A percentile compares a stretch with the other conserved stretches of the same genome.
Conservation (phyloP, 2,797 vertebrate genomes). For the Labroides dimidiatus region DNA sequence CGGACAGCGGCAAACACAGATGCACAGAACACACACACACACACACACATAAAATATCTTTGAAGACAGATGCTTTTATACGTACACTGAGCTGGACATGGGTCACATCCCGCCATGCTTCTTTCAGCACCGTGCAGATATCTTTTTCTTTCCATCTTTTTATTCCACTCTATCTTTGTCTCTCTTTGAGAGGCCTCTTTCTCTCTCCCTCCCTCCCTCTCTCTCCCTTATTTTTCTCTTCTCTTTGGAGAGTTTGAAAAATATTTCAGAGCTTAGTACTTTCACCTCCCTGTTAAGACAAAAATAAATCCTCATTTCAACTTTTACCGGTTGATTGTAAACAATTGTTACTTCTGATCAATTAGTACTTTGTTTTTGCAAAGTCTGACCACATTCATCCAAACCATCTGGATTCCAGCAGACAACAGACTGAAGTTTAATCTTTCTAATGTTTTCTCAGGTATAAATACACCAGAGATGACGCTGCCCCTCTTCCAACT, state of each 20-base stretch:
- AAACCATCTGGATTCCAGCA: conserved; percentile 32
- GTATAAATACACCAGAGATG: conserved; percentile 54
- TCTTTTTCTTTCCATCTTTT: conserved; percentile 53
- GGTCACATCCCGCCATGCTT: conserved; percentile 74
- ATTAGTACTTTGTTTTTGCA: conserved; percentile 19
- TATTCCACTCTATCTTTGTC: conserved; percentile 68
- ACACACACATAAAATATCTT: conserved; percentile 66
- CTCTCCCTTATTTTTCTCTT: not conserved
- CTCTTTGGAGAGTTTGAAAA: conserved; percentile 23
- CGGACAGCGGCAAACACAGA: conserved; percentile 53
- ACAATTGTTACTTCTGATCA: conserved; percentile 15
- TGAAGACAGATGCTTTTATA: conserved; percentile 75
- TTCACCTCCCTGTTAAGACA: conserved; percentile 19
- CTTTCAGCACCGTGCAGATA: conserved; percentile 48
- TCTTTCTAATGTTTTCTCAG: conserved; percentile 30
- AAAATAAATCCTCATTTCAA: conserved; percentile 22
- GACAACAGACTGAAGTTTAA: conserved; percentile 14
- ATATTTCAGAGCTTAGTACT: conserved; percentile 24
- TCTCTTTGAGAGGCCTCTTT: conserved; percentile 40
- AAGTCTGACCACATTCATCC: conserved; percentile 19
- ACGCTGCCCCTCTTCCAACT: conserved; percentile 31
- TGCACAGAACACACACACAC: conserved; percentile 43
- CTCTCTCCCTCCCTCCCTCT: conserved; percentile 18
- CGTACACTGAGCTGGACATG: conserved; percentile 62
- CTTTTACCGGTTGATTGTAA: not conserved